phyloP scores from a whole-genome alignment of 2,113 vertebrate genomes.

The Xyrauchen texanus region DNA sequence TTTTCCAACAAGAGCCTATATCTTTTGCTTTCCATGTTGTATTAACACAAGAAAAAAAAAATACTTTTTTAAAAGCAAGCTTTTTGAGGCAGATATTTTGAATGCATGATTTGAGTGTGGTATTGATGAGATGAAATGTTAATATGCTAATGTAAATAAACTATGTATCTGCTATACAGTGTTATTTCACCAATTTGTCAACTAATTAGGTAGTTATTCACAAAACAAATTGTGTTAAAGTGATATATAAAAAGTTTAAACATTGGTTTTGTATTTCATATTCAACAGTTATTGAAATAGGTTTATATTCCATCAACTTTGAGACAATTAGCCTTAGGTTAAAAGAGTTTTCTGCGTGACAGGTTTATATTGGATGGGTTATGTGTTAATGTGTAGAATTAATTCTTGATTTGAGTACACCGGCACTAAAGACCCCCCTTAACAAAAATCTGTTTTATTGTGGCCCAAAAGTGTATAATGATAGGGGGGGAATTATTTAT shows the following conservation, averaged over 20 bases:
- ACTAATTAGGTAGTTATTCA: not conserved
- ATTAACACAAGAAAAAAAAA: constrained; percentile 65
- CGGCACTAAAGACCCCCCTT: too few relatives aligned
- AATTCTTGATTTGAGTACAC: too few relatives aligned
- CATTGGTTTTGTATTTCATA: too few relatives aligned
- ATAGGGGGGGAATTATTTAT: too few relatives aligned
- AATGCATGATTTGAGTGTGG: constrained; percentile 25
- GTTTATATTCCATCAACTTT: too few relatives aligned
- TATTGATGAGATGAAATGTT: constrained; percentile 23
- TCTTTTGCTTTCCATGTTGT: constrained; percentile 71
- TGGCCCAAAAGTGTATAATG: too few relatives aligned
- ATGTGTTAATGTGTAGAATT: not conserved
- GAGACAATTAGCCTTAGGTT: not conserved
- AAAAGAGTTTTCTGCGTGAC: not conserved
- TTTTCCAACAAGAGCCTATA: constrained; percentile 43
- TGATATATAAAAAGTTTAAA: too few relatives aligned
- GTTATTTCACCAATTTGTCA: not conserved
- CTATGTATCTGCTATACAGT: constrained; percentile 13
- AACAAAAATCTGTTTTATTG: too few relatives aligned
- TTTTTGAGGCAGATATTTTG: constrained; percentile 47
- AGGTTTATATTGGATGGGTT: not conserved
- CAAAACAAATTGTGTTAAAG: too few relatives aligned
- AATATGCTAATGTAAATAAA: constrained; percentile 29
- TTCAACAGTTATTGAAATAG: too few relatives aligned
- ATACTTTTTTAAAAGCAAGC: constrained; percentile 52